Conservation (phyloP, 2,113 vertebrate species). For the Orthonyx spaldingii region DNA sequence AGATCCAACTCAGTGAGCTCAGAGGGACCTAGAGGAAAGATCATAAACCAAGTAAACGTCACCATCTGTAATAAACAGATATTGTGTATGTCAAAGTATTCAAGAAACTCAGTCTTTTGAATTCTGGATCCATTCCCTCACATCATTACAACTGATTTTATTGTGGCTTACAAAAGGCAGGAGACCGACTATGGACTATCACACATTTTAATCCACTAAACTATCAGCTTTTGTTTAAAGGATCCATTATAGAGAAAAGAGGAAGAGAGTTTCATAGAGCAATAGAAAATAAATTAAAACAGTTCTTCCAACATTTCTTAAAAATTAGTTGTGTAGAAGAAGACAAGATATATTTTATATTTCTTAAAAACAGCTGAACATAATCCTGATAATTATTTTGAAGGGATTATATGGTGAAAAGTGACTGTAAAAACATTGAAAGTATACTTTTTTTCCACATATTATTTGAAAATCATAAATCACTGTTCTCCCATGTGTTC, state of each 20-base stretch:
- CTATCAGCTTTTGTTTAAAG: neutral
- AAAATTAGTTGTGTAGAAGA: neutral
- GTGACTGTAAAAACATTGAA: neutral
- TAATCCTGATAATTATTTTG: neutral
- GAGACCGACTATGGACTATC: neutral
- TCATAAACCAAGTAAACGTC: neutral
- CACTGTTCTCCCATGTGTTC: neutral
- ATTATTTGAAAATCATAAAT: neutral
- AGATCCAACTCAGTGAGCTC: neutral
- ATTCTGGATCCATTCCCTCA: neutral
- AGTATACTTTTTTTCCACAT: neutral
- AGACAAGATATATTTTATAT: neutral
- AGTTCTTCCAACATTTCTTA: neutral
- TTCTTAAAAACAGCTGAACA: neutral
- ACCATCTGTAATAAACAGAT: neutral
- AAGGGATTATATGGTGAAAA: neutral
- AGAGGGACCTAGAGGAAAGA: neutral
- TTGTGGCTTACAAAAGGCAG: neutral
- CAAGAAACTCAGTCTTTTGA: neutral
- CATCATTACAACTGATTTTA: neutral
- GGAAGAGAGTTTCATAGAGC: neutral
- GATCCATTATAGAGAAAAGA: neutral
- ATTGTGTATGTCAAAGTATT: neutral
- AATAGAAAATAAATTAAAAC: neutral
- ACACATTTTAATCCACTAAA: neutral